These are phyloP conservation scores for Sardina pilchardus DNA, from an alignment of 2,113 vertebrate species.

Conservation along the genomic window DNA sequence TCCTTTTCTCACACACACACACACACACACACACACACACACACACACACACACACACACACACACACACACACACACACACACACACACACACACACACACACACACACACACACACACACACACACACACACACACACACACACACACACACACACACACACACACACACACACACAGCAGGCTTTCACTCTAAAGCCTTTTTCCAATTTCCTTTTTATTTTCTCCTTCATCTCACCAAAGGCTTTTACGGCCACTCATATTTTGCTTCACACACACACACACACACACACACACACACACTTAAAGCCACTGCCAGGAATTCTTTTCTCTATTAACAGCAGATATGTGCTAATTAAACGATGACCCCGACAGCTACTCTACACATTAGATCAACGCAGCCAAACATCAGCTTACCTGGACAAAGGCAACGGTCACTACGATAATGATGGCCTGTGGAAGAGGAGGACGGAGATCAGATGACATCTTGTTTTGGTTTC, in stretches of 20 bases:
- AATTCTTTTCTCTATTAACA: not conserved
- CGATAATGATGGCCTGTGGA: conserved; percentile 92
- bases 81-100: not conserved
- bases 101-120: too few species aligned
- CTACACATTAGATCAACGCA: not conserved
- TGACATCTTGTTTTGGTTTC: not conserved
- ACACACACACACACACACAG: not conserved
- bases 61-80: not conserved
- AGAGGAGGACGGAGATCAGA: not conserved
- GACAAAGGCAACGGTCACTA: conserved; percentile 96
- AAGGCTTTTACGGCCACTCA: not conserved
- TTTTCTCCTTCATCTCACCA: not conserved
- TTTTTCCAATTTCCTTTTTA: conserved; percentile 19
- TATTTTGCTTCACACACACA: conserved; percentile 18
- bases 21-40: not conserved
- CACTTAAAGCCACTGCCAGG: not conserved
- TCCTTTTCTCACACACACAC: not conserved
- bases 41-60: not conserved
- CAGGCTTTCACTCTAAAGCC: not conserved
- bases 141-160: not conserved
- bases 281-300: conserved; percentile 26
- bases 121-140: not conserved
- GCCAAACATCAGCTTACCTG: conserved; percentile 76
- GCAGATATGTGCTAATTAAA: not conserved
- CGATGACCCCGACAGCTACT: not conserved